Base-by-base conservation (phyloP, 2,113 vertebrate genomes). In the Hylia prasina region DNA sequence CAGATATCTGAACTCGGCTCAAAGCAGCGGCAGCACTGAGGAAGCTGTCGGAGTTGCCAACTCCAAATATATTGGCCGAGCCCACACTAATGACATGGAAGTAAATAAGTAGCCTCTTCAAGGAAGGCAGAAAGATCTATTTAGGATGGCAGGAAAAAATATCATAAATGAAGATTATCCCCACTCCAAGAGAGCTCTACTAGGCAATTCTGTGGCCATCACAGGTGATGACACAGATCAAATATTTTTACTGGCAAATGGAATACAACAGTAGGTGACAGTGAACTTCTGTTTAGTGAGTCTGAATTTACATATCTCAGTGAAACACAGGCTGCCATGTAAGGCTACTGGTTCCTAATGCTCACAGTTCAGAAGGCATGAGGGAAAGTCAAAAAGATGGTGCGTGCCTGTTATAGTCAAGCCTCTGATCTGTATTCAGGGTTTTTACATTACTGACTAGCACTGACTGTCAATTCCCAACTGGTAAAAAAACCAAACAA, bases 41-140 rank as follows among this genome's bases (percentile, higher is more conserved):
- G 87, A 92, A 95, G 77, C 73, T 61, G 60, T 44, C 0, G 0
- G 57, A 87, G 69, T 13, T 95, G 93, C 89, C 91, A 92, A 20
- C 57, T 39, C 44, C 73, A 89, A 71, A 81, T n/a, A 35, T 0
- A 53, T 0, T 1, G 44, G 87, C 89, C 95, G 91, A 96, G 61
- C 40, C 77, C 76, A 65, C 1, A 0, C 65, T 84, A 91, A 85
- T 71, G 53, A 33, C 81, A 89, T 6, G 45, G 81, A 82, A 96
- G 84, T 82, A 64, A 96, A 37, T 82, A 93, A 96, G 65, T 18
- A 66, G 73, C 91, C 87, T 89, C 89, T 76, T 87, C 61, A 94
- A 87, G 53, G 40, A 84, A 87, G 57, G 69, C 22, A 94, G 82
- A 48, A 93, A 54, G 48, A 87, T 78, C 82, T 44, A 40, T 53